A percentile compares a stretch with the other conserved stretches of the same genome.
phyloP scores from a whole-genome alignment of 2,113 vertebrate species.

The Nibea coibor region DNA sequence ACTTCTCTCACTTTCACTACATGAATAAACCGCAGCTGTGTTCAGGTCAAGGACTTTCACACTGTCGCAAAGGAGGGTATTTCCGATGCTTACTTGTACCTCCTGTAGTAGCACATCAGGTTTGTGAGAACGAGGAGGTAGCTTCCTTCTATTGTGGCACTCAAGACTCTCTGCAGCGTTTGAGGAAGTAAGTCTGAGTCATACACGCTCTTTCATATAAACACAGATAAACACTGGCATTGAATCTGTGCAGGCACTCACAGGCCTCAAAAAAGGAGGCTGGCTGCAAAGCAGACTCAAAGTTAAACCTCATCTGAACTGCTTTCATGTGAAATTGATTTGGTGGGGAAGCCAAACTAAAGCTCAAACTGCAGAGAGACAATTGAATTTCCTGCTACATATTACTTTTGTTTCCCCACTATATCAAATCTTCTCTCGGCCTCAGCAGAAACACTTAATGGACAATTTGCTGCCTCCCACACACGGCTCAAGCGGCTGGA shows the following conservation, averaged over 20 bases:
- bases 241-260: conserved; percentile 32
- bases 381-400: conserved; percentile 88
- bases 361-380: conserved; percentile 80
- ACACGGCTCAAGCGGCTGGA: conserved; percentile 57
- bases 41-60: conserved; percentile 68
- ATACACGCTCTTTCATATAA: conserved; percentile 56
- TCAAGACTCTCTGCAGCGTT: conserved; percentile 30
- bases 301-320: conserved; percentile 77
- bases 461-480: conserved; percentile 84
- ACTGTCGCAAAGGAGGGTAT: conserved; percentile 34
- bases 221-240: conserved; percentile 61
- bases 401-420: conserved; percentile 87
- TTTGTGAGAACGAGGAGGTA: conserved; percentile 59
- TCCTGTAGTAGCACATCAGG: conserved; percentile 47
- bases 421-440: conserved; percentile 86
- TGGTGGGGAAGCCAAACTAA: conserved; percentile 78
- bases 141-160: conserved; percentile 74
- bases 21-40: conserved; percentile 59
- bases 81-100: conserved; percentile 65
- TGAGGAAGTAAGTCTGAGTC: conserved; percentile 71
- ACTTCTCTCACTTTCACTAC: conserved; percentile 69
- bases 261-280: conserved; percentile 37
- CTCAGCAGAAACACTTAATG: conserved; percentile 85
- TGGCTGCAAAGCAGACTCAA: conserved; percentile 38
- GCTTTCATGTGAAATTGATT: conserved; percentile 81